A percentile compares a stretch with the other conserved stretches of the same genome.
These are phyloP conservation scores for Leptobrachium ailaonicum DNA, from an alignment of 2,113 vertebrate genomes.

Conservation along the genomic window DNA sequence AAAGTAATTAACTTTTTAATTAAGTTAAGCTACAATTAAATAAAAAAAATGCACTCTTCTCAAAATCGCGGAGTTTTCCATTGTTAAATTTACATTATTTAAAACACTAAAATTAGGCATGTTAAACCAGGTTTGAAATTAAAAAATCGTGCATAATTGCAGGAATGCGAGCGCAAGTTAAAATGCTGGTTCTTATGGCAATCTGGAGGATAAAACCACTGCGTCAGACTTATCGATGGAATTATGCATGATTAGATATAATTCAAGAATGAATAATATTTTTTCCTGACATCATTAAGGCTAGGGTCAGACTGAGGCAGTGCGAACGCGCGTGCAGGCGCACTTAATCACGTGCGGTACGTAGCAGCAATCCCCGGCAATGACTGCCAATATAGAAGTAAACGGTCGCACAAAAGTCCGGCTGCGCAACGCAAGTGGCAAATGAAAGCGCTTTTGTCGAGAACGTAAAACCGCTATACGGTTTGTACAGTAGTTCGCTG, in stretches of 20 bases:
- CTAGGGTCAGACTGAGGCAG: no score
- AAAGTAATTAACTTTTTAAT: slow-evolving; percentile 49
- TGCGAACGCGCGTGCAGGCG: no score
- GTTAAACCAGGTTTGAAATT: slow-evolving; percentile 25
- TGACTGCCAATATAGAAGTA: no score
- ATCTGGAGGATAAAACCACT: neutral
- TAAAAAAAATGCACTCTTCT: slow-evolving; percentile 19
- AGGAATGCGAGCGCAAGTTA: neutral
- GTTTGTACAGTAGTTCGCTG: no score
- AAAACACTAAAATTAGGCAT: slow-evolving; percentile 34
- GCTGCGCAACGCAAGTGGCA: no score
- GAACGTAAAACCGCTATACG: no score
- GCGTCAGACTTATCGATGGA: neutral
- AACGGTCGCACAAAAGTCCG: no score
- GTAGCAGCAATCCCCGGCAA: no score
- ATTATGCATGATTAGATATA: neutral
- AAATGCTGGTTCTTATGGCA: neutral
- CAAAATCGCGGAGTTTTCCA: slow-evolving; percentile 23
- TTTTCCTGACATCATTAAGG: no score
- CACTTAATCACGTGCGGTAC: no score
- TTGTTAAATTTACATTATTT: slow-evolving; percentile 34
- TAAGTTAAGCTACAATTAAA: slow-evolving; percentile 44
- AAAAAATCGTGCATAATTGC: slow-evolving; percentile 24
- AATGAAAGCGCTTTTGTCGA: no score
- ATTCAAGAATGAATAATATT: no score